A percentile compares a stretch with the other conserved stretches of the same genome.
Evolutionary conservation across 2,888 invertebrate species (phyloP).

Genomic region (Sesia bembeciformis): DNA sequence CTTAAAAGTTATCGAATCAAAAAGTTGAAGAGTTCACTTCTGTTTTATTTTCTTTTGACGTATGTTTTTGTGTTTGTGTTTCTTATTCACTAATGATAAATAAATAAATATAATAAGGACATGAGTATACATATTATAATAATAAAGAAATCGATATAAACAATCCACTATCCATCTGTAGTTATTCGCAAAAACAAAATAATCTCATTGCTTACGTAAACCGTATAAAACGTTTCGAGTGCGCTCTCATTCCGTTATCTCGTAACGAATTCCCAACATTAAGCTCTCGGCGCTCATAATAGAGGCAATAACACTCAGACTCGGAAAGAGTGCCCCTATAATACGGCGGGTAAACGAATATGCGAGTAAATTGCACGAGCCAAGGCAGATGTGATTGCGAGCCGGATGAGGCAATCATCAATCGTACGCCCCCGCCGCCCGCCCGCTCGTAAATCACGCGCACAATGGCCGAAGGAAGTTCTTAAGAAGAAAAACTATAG

Average conservation of each 20-base stretch:
- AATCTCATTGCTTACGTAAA: slow-evolving; percentile 13
- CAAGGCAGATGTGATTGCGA: slow-evolving; percentile 62
- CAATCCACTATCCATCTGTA: no score
- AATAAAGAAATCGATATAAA: no score
- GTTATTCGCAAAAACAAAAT: background rate
- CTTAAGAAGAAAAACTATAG: slow-evolving; percentile 76
- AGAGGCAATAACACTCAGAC: slow-evolving; percentile 63
- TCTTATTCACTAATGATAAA: no score
- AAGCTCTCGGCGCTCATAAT: slow-evolving; percentile 48
- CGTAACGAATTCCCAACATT: slow-evolving; percentile 41
- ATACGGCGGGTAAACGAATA: slow-evolving; percentile 70
- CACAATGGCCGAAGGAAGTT: slow-evolving; percentile 71
- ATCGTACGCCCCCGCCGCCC: slow-evolving; percentile 42
- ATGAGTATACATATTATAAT: no score
- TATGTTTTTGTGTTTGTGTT: no score
- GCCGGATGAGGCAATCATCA: slow-evolving; percentile 66
- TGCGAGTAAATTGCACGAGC: slow-evolving; percentile 63
- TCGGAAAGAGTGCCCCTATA: slow-evolving; percentile 63
- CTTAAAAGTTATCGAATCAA: no score
- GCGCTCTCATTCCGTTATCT: slow-evolving; percentile 18
- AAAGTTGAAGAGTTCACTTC: no score
- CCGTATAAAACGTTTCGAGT: slow-evolving; percentile 14
- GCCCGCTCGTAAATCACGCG: slow-evolving; percentile 64
- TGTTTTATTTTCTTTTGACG: no score
- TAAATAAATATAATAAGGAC: no score